These are phyloP conservation scores for Antennarius maculatus DNA, from an alignment of 2,797 vertebrate genomes.

Conservation along the genomic window DNA sequence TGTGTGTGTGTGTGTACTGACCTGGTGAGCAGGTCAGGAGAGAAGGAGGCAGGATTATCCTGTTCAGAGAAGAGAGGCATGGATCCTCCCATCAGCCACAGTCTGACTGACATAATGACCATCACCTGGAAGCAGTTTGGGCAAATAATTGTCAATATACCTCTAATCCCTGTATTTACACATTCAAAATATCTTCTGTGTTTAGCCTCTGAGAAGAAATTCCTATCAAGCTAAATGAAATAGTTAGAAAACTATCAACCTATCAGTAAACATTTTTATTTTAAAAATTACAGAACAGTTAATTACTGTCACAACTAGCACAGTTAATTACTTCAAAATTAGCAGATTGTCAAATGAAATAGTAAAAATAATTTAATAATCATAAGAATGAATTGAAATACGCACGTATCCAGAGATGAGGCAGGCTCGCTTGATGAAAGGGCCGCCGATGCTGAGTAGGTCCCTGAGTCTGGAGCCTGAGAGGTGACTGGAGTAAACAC, in stretches of 20 bases:
- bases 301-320: not conserved
- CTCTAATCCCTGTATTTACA: no score
- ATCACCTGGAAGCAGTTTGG: slow-evolving; percentile 79
- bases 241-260: no score
- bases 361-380: no score
- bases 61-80: slow-evolving; percentile 98
- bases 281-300: no score
- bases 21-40: slow-evolving; percentile 92
- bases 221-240: no score
- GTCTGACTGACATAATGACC: slow-evolving; percentile 87
- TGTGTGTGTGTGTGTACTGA: slow-evolving; percentile 45
- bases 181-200: no score
- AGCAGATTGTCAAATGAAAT: no score
- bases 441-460: slow-evolving; percentile 79
- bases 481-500: slow-evolving; percentile 80
- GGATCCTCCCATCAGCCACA: slow-evolving; percentile 97
- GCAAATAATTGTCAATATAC: not conserved
- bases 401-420: slow-evolving; percentile 88
- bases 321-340: not conserved
- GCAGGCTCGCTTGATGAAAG: slow-evolving; percentile 88
- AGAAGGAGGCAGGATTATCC: slow-evolving; percentile 97
- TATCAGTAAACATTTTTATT: no score
- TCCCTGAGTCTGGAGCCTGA: slow-evolving; percentile 79
- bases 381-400: slow-evolving; percentile 30
- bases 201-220: no score